Evolutionary conservation across 2,797 vertebrate genomes (phyloP), one percentile per base, ranked within the genome.

Genomic region (Poeciliopsis gracilis): DNA sequence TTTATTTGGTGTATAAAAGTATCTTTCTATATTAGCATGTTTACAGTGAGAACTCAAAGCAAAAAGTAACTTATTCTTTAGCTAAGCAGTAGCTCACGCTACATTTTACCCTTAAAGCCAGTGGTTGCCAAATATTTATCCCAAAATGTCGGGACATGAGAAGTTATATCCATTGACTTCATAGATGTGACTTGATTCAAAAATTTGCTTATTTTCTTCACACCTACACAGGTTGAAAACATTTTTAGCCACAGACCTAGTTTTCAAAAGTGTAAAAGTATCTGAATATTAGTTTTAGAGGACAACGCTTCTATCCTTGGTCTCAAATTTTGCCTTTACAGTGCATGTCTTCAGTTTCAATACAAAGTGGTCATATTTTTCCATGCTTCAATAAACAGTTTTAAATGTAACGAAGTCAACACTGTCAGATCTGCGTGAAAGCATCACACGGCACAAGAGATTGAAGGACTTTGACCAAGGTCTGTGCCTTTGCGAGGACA

Each of bases 381-480:
- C 25, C 67, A 45, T 28, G 41, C 67, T 70, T 70, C 41, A 70
- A 70, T 70, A 70, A 45, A 45, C 41, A 70, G 67, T 47, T 81
- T 36, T 75, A 79, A 77, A 80, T 75, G 36, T 61, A 49, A 15
- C 51, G 13, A 80, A 84, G 69, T 83, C 77, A 77, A 76, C 59
- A 80, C 66, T 76, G 16, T 3, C 25, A 51, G 47, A 75, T 18
- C 72, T 73, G 53, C n/a, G 76, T 84, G 59, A 77, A 51, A 28
- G 47, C 51, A 57, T 79, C 75, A 55, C n/a, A 45, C 55, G 51
- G 61, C 38, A 59, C 75, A 76, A 45, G 73, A 75, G 63, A 84
- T 66, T 76, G n/a, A 70, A 57, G 75, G 3, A 20, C 33, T 88
- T 76, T 81, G 74, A 83, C 69, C 79, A 84, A 83, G 20, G 25